phyloP scores from a whole-genome alignment of 2,113 vertebrate species.

The Oenanthe melanoleuca region DNA sequence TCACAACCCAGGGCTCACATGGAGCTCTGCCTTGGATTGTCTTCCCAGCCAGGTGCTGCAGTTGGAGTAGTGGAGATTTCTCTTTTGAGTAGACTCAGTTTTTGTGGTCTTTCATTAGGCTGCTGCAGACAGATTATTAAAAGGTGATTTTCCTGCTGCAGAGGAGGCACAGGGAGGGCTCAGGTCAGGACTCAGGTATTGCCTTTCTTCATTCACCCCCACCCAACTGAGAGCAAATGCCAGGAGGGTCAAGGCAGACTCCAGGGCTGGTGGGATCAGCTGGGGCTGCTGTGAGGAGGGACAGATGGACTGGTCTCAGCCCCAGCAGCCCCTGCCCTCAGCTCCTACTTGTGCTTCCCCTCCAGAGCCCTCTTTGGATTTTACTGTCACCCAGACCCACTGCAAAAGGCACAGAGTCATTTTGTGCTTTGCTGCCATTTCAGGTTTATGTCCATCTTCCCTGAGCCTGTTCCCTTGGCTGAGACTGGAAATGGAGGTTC shows the following conservation, averaged over 20 bases:
- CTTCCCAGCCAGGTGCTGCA: neutral
- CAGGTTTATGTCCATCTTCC: neutral
- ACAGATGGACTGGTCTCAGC: neutral
- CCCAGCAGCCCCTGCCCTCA: neutral
- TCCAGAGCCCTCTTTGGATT: neutral
- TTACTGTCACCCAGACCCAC: neutral
- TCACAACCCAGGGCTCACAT: rapidly evolving
- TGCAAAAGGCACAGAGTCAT: neutral
- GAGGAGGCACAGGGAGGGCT: neutral
- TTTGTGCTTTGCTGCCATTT: neutral
- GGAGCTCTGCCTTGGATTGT: neutral
- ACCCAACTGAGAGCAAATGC: neutral
- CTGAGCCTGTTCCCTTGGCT: neutral
- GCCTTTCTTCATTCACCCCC: neutral
- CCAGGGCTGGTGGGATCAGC: neutral
- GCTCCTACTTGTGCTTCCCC: neutral
- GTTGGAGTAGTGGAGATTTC: neutral
- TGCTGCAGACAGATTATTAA: neutral
- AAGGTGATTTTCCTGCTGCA: neutral
- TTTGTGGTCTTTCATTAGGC: neutral
- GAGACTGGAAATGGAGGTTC: neutral
- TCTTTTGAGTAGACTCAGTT: neutral
- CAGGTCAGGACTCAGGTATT: rapidly evolving
- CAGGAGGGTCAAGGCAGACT: neutral
- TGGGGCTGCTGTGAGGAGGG: neutral